Evolutionary conservation across 92 coral and sea anemone genomes (phyloP), one percentile per base, ranked within the genome.

Genomic region (Epizoanthus scotinus): DNA sequence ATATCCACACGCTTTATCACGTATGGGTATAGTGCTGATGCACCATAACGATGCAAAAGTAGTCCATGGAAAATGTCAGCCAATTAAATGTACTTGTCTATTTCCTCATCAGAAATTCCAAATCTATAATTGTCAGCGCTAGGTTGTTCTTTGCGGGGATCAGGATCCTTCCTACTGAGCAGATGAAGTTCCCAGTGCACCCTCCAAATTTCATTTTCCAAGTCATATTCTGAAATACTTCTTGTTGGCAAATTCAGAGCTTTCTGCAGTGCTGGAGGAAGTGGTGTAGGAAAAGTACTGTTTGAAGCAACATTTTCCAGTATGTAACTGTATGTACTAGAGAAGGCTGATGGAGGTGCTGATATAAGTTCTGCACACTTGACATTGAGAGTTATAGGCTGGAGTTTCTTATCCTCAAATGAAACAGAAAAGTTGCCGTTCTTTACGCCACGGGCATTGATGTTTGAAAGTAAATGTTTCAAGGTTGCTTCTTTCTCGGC

Each of bases 371-470:
- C 85, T 3, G 84, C 86, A 82, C 86, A 70, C 26, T 50, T 70
- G 44, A 75, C 82, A 38, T 84, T 84, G 36, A 77, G 77, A 19
- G 87, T 75, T 12, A 84, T 74, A 0, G 47, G 87, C 52, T 78
- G 47, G 15, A 84, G 74, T 56, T 84, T 84, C 22, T 77, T 77
- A 5, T 71, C 66, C 17, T 84, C 87, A 77, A 63, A 84, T 7
- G 21, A 44, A 24, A 84, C 38, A 38, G 49, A 53, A 64, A 84
- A 84, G 53, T 77, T 78, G 61, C 84, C 87, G 77, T 78, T 84
- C 71, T 83, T 63, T 21, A 84, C 87, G 19, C 85, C 89, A n/a
- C 83, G 70, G 50, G 82, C 61, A 80, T 85, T 84, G 17, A 77
- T 84, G 83, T 84, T 84, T 14, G 63, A 28, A n/a, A 74, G 40